Base-by-base conservation (phyloP, 2,113 vertebrate species). In the Ovis canadensis region DNA sequence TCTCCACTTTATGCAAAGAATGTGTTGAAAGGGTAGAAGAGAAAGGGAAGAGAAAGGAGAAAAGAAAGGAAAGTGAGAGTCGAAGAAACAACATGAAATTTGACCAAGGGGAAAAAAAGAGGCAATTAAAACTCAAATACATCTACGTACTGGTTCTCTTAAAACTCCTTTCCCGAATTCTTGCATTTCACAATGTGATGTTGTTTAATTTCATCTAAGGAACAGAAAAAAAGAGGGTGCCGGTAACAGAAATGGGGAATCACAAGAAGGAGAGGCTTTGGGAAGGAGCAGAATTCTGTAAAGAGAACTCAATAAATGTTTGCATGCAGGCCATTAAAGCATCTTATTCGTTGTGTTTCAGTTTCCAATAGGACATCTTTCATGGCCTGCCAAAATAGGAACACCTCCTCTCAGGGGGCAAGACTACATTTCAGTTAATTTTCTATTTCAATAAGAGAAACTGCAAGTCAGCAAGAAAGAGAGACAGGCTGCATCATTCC, bases 371-470 rank as follows among this genome's bases (percentile, higher is more conserved):
- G 88, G 64, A 96, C 85, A 95, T 93, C 77, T 95, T 95, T 92
- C 77, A 88, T 29, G 43, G 86, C 45, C 90, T 97, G 90, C 50
- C 94, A 96, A 94, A 97, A 64, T 91, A 95, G 57, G 59, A 92
- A 90, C 60, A 83, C 27, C 90, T 94, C 57, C 74, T 97, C 82
- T 97, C 94, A 55, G 85, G 88, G 74, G 85, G 64, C 81, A 83
- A 95, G 55, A 60, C 43, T 23, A 31, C 77, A 85, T 93, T 95
- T 97, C 78, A 90, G 78, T 97, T 96, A 90, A 97, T 96, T 96
- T 95, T 82, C 64, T 92, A 87, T 95, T 98, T 93, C 85, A 97
- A 33, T 62, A 36, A 95, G 85, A 90, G 93, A 97, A 96, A 95
- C 54, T 67, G 59, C 90, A 90, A 96, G 90, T 95, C 90, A 95